Percentiles rank a stretch among this genome's conserved stretches.
Evolutionary conservation across 2,888 invertebrate species (phyloP).

Genomic region (Nephrocerus scutellatus): DNA sequence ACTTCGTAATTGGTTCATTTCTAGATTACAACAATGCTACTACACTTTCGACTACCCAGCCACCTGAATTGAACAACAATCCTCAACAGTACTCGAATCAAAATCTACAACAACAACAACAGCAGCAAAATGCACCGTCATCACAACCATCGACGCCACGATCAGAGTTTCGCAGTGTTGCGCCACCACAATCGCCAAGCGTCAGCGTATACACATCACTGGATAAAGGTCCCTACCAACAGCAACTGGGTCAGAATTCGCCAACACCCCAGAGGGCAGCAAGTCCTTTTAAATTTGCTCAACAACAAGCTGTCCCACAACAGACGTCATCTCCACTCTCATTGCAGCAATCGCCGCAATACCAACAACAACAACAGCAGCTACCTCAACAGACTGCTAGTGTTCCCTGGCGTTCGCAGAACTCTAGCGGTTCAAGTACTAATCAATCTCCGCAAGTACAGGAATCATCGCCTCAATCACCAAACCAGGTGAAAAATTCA

Average conservation of each 20-base stretch:
- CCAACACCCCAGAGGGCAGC: constrained; percentile 16
- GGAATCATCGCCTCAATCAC: constrained; percentile 26
- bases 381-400: constrained; percentile 22
- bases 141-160: constrained; percentile 23
- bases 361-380: constrained; percentile 23
- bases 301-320: constrained; percentile 20
- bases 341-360: constrained; percentile 24
- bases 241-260: constrained; percentile 1
- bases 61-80: constrained; percentile 28
- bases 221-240: not conserved
- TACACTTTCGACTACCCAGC: constrained; percentile 20
- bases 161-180: constrained; percentile 38
- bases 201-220: constrained; percentile 33
- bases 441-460: constrained; percentile 21
- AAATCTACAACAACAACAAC: constrained; percentile 27
- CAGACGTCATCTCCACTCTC: constrained; percentile 20
- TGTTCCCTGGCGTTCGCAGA: constrained; percentile 42
- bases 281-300: constrained; percentile 27
- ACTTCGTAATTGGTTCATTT: not conserved
- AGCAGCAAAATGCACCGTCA: too few species aligned
- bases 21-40: not conserved
- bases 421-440: constrained; percentile 24
- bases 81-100: constrained; percentile 25
- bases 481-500: constrained; percentile 29
- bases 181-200: constrained; percentile 36